Evolutionary conservation across 2,113 vertebrate species (phyloP).

Genomic region (Arothron firmamentum): DNA sequence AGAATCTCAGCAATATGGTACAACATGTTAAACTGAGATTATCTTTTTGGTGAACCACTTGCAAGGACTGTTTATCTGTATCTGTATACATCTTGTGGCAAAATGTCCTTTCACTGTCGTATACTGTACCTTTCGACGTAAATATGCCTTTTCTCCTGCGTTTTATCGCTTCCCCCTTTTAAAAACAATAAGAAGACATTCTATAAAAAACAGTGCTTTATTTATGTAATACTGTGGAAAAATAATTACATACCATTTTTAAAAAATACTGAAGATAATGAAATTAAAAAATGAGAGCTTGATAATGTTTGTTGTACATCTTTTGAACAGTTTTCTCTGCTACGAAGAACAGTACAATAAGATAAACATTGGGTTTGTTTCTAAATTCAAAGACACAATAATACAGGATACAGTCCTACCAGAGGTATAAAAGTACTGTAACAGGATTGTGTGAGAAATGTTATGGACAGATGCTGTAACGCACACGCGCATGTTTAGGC

Average conservation of each 20-base stretch:
- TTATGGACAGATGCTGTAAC: slow-evolving; percentile 67
- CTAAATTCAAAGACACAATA: slow-evolving; percentile 81
- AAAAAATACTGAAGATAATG: slow-evolving; percentile 81
- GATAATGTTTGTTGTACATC: slow-evolving; percentile 77
- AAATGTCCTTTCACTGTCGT: no score
- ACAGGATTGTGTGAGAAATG: slow-evolving; percentile 76
- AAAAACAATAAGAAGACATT: slow-evolving; percentile 24
- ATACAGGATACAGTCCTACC: slow-evolving; percentile 84
- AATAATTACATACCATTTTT: slow-evolving; percentile 85
- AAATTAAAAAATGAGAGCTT: slow-evolving; percentile 80
- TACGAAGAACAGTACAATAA: slow-evolving; percentile 82
- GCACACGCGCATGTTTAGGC: slow-evolving; percentile 44
- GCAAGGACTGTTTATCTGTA: no score
- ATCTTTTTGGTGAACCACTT: no score
- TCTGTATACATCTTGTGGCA: no score
- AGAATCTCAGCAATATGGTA: no score
- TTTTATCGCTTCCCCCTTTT: no score
- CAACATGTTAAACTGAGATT: no score
- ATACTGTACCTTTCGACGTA: no score
- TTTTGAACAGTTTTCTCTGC: slow-evolving; percentile 77
- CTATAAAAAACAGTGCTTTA: slow-evolving; percentile 84
- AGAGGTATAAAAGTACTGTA: slow-evolving; percentile 81
- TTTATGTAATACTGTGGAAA: slow-evolving; percentile 85
- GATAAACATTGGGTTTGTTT: slow-evolving; percentile 73
- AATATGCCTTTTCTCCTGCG: no score